Conservation (phyloP, 2,113 vertebrate species). For the Phalacrocorax pelagicus region DNA sequence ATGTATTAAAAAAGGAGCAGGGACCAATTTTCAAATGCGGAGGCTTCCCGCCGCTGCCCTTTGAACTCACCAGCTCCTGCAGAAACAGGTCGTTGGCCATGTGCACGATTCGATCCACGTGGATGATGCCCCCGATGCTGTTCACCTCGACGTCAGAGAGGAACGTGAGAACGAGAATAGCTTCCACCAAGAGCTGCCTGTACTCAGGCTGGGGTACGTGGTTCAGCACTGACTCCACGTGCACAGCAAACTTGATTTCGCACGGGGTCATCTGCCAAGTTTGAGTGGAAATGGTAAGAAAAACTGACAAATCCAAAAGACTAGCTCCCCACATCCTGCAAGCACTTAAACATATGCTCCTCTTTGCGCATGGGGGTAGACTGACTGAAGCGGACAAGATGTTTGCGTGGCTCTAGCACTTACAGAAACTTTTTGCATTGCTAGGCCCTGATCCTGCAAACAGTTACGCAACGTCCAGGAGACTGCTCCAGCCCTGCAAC, state of each 20-base stretch:
- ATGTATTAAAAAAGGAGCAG: not conserved
- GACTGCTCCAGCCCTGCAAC: not conserved
- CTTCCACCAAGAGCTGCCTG: constrained; percentile 94
- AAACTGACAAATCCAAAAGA: not conserved
- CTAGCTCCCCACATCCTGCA: not conserved
- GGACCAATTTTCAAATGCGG: not conserved
- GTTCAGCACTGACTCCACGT: constrained; percentile 96
- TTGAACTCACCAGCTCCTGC: constrained; percentile 86
- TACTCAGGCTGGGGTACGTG: constrained; percentile 96
- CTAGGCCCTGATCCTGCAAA: not conserved
- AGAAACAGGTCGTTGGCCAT: constrained; percentile 92
- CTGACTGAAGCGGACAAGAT: not conserved
- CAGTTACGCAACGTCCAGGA: not conserved
- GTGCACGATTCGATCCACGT: constrained; percentile 87
- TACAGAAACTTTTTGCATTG: not conserved
- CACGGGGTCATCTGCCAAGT: constrained; percentile 89
- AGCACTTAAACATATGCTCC: not conserved
- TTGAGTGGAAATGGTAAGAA: not conserved
- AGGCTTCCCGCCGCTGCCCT: not conserved
- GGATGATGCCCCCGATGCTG: constrained; percentile 89
- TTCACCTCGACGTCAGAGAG: constrained; percentile 89
- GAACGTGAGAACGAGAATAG: constrained; percentile 89
- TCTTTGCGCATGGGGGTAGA: not conserved
- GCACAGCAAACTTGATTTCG: constrained; percentile 98
- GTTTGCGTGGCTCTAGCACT: not conserved